Percentiles rank a stretch among this genome's conserved stretches.
Conservation (phyloP, 2,113 vertebrate genomes). For the Gyps fulvus region DNA sequence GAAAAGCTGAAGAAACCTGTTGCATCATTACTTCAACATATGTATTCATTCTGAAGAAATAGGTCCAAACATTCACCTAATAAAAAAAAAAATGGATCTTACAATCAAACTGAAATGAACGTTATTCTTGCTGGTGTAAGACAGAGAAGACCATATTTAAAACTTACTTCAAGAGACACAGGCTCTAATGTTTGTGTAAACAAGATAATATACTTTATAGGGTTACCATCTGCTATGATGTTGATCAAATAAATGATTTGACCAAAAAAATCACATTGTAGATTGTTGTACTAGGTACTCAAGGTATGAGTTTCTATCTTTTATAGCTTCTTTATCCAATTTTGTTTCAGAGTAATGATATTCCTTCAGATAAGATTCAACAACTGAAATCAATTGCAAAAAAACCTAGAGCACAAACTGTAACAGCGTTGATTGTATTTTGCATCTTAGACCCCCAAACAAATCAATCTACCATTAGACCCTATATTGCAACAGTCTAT, state of each 20-base stretch:
- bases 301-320: slow-evolving; percentile 76
- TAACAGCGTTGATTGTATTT: slow-evolving; percentile 64
- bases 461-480: slow-evolving; percentile 21
- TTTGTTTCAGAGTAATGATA: slow-evolving; percentile 78
- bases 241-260: slow-evolving; percentile 81
- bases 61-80: background rate
- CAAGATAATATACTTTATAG: slow-evolving; percentile 64
- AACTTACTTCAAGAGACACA: slow-evolving; percentile 51
- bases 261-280: slow-evolving; percentile 75
- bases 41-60: background rate
- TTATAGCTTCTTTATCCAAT: slow-evolving; percentile 77
- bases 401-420: slow-evolving; percentile 59
- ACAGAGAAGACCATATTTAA: slow-evolving; percentile 7
- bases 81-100: slow-evolving; percentile 1
- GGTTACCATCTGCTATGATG: slow-evolving; percentile 83
- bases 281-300: slow-evolving; percentile 66
- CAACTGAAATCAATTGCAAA: slow-evolving; percentile 69
- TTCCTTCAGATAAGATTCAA: slow-evolving; percentile 69
- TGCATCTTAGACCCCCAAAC: slow-evolving; percentile 42
- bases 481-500: background rate
- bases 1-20: background rate
- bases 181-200: slow-evolving; percentile 36
- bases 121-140: slow-evolving; percentile 6
- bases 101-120: slow-evolving; percentile 33
- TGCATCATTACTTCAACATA: background rate